Percentiles rank a stretch among this genome's conserved stretches.
These are phyloP conservation scores for Lycophotia porphyrea DNA, from an alignment of 2,888 invertebrate species.

Conservation along the genomic window DNA sequence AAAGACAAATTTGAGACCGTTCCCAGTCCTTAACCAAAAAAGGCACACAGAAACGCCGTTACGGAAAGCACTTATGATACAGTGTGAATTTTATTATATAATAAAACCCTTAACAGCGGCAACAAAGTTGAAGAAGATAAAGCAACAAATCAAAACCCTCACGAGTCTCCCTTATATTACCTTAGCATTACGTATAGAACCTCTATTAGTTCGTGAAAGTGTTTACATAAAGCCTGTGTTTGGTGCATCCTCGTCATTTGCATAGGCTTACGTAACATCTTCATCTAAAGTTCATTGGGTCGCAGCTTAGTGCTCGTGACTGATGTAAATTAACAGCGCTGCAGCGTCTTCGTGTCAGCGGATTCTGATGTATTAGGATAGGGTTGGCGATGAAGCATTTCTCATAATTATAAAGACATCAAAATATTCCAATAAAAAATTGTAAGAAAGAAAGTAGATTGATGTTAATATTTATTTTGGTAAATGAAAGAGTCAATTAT, in stretches of 20 bases:
- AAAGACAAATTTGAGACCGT: neutral
- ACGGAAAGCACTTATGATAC: constrained; percentile 1
- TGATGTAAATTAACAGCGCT: constrained; percentile 72
- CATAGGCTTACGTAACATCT: constrained; percentile 83
- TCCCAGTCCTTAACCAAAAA: neutral
- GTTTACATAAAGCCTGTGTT: constrained; percentile 80
- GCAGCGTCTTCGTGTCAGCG: constrained; percentile 58
- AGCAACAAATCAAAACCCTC: constrained; percentile 62
- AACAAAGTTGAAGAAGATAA: constrained; percentile 53
- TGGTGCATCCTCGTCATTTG: constrained; percentile 83
- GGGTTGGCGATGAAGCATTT: constrained; percentile 36
- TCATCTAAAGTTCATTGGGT: constrained; percentile 84
- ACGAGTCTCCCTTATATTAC: constrained; percentile 68
- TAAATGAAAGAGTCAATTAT: constrained; percentile 4
- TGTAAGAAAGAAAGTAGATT: neutral
- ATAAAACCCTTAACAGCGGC: constrained; percentile 39
- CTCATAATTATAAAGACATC: neutral
- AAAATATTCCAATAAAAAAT: neutral
- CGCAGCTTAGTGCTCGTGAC: constrained; percentile 72
- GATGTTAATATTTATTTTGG: neutral
- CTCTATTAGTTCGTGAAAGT: constrained; percentile 82
- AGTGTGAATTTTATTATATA: constrained; percentile 43
- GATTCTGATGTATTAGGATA: constrained; percentile 53
- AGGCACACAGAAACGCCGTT: neutral
- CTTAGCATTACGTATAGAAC: constrained; percentile 65